A percentile compares a stretch with the other conserved stretches of the same genome.
Evolutionary conservation across 1,140 invertebrate species (phyloP).

Genomic region (Drosophila nikananu): DNA sequence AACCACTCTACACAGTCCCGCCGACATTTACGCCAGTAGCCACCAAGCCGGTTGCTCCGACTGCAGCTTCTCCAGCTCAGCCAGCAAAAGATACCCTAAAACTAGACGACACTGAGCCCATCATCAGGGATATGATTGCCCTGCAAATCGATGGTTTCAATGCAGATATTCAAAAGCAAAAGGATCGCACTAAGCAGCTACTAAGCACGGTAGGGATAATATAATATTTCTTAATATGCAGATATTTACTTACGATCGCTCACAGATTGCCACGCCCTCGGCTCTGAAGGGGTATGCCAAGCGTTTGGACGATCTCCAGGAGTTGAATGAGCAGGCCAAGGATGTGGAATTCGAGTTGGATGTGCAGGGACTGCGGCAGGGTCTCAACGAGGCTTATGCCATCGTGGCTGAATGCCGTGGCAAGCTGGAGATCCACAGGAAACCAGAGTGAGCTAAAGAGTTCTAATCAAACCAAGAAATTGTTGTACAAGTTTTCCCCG

Average conservation of each 20-base stretch:
- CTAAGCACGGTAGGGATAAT: constrained; percentile 85
- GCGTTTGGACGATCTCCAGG: constrained; percentile 86
- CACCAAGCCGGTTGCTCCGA: constrained; percentile 1
- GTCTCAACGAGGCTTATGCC: constrained; percentile 87
- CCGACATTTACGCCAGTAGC: constrained; percentile 63
- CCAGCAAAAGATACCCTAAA: constrained; percentile 24
- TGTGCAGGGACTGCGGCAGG: constrained; percentile 86
- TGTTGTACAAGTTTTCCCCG: background rate
- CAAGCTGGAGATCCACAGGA: constrained; percentile 84
- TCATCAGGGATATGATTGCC: constrained; percentile 79
- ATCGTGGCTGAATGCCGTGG: constrained; percentile 88
- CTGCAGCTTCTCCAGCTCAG: background rate
- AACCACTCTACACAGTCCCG: constrained; percentile 76
- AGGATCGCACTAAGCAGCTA: constrained; percentile 85
- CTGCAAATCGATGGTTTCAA: constrained; percentile 88
- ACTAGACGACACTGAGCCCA: constrained; percentile 56
- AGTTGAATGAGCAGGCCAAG: constrained; percentile 86
- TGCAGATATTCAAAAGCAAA: constrained; percentile 87
- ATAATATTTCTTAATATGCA: background rate
- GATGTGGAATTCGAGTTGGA: constrained; percentile 85
- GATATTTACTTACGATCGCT: background rate
- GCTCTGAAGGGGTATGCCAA: constrained; percentile 86
- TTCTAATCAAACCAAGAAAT: no score
- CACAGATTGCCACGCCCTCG: constrained; percentile 86
- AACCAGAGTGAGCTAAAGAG: constrained; percentile 86